A percentile compares a stretch with the other conserved stretches of the same genome.
phyloP scores from a whole-genome alignment of 2,113 vertebrate genomes.

The Coturnix japonica region DNA sequence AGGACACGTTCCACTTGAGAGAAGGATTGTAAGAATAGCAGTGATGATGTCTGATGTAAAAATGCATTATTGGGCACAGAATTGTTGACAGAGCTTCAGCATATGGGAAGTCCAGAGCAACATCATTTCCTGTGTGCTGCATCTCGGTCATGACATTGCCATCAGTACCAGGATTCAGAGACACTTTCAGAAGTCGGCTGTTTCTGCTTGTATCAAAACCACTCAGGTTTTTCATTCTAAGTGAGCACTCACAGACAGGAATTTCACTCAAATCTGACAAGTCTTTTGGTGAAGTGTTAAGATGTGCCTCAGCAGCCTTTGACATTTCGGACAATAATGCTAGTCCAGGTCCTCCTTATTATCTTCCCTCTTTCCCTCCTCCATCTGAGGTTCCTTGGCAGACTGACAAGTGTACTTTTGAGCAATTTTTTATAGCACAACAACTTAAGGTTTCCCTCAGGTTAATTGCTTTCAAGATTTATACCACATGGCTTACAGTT shows the following conservation, averaged over 20 bases:
- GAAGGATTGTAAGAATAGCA: background rate
- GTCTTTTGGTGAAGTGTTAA: background rate
- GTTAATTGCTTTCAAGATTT: slow-evolving; percentile 12
- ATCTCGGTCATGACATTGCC: background rate
- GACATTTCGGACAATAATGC: background rate
- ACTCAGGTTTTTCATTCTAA: background rate
- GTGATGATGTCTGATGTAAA: background rate
- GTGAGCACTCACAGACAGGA: background rate
- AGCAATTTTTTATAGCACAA: background rate
- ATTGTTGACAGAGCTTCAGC: background rate
- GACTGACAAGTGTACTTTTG: background rate
- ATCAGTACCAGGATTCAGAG: background rate
- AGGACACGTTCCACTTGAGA: background rate
- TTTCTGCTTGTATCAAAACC: background rate
- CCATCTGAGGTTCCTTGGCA: background rate
- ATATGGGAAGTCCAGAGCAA: background rate
- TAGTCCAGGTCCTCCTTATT: background rate
- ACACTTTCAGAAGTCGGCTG: background rate
- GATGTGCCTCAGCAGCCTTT: background rate
- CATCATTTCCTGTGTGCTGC: background rate
- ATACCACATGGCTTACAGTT: background rate
- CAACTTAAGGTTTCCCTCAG: background rate
- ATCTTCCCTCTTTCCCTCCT: background rate
- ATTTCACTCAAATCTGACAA: background rate
- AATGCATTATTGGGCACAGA: background rate